phyloP scores from a whole-genome alignment of 2,797 vertebrate species.

The Myotis vivesi region DNA sequence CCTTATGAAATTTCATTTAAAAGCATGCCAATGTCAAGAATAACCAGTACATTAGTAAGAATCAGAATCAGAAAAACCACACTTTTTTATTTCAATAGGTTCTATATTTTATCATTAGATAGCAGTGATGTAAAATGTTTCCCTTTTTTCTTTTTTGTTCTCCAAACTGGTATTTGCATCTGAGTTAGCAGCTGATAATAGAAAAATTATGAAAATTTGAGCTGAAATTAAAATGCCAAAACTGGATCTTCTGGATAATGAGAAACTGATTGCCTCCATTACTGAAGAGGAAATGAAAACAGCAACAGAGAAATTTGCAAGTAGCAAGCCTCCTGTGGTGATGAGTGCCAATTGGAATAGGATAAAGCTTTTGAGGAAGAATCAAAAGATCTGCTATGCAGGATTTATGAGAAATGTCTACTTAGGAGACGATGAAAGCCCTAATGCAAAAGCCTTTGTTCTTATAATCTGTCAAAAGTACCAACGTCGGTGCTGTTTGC shows the following conservation, averaged over 20 bases:
- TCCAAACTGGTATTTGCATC: constrained; percentile 71
- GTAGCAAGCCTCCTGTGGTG: not conserved
- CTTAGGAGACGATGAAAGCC: not conserved
- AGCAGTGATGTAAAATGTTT: not conserved
- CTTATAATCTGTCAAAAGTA: constrained; percentile 54
- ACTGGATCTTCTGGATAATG: constrained; percentile 78
- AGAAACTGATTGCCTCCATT: constrained; percentile 82
- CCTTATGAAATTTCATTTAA: not conserved
- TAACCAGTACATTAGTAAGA: not conserved
- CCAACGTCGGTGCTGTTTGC: constrained; percentile 67
- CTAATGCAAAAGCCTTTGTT: constrained; percentile 24
- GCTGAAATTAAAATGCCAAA: constrained; percentile 84
- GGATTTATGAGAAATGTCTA: constrained; percentile 55
- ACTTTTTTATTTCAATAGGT: constrained; percentile 6
- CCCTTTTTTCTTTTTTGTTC: not conserved
- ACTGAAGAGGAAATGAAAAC: constrained; percentile 80
- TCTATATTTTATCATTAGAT: not conserved
- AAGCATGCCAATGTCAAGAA: not conserved
- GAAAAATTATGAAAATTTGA: constrained; percentile 78
- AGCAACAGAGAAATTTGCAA: constrained; percentile 78
- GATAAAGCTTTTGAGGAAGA: constrained; percentile 60
- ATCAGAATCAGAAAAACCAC: not conserved
- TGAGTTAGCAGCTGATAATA: constrained; percentile 77
- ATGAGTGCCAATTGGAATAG: constrained; percentile 64
- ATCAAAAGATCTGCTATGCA: constrained; percentile 45